A percentile compares a stretch with the other conserved stretches of the same genome.
Evolutionary conservation across 2,113 vertebrate species (phyloP).

Genomic region (Centrocercus urophasianus): DNA sequence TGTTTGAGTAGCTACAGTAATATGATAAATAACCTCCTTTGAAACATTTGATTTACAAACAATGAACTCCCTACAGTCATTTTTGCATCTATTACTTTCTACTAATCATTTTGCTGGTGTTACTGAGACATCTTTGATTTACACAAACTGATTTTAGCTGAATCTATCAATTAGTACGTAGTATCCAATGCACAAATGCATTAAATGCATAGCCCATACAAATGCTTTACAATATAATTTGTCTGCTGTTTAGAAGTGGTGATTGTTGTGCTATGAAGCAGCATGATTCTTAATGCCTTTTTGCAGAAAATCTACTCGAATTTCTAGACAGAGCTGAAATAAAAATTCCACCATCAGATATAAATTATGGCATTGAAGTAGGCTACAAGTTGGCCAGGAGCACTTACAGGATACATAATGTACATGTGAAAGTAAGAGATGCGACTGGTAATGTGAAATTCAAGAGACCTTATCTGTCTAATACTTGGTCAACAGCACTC

Average conservation of each 20-base stretch:
- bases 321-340: background rate
- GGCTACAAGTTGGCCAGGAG: background rate
- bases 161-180: background rate
- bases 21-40: background rate
- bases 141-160: background rate
- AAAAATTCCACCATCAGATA: background rate
- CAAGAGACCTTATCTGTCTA: background rate
- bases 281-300: background rate
- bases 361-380: fast-evolving
- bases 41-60: background rate
- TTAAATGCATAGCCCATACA: background rate
- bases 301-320: background rate
- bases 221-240: background rate
- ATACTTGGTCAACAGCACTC: background rate
- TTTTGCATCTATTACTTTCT: background rate
- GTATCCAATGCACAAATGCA: background rate
- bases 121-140: background rate
- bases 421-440: background rate
- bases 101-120: background rate
- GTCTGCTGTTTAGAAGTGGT: background rate
- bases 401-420: fast-evolving
- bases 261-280: background rate
- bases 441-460: background rate
- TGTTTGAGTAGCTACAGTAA: background rate
- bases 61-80: background rate